Evolutionary conservation across 2,113 vertebrate species (phyloP).

Genomic region (Cephalophus harveyi): DNA sequence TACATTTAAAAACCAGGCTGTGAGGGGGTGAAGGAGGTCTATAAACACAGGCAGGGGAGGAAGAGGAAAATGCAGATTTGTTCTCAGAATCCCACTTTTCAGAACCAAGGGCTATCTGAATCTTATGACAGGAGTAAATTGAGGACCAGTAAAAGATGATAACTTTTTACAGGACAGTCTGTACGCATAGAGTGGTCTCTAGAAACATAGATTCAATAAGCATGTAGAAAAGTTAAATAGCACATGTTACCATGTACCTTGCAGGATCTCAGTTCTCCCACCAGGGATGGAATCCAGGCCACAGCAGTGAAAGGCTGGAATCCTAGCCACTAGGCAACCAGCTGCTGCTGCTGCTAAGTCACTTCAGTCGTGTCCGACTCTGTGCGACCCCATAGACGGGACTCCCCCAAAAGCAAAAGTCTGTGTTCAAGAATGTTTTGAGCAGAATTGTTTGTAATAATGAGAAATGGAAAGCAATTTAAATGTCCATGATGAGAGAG

Average conservation of each 20-base stretch:
- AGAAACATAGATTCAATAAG: not conserved
- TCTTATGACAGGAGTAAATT: not conserved
- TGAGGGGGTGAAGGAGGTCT: not conserved
- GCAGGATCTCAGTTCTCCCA: not conserved
- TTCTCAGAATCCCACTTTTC: not conserved
- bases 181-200: not conserved
- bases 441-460: not conserved
- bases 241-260: not conserved
- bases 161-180: not conserved
- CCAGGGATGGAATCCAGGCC: not conserved
- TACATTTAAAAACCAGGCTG: conserved; percentile 10
- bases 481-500: not conserved
- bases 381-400: no score
- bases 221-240: conserved; percentile 31
- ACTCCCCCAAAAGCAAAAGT: not conserved
- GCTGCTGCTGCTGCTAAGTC: not conserved
- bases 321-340: not conserved
- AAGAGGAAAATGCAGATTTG: conserved; percentile 8
- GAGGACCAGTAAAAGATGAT: not conserved
- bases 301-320: not conserved
- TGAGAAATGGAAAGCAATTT: conserved; percentile 24
- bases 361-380: no score
- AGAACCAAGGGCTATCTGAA: not conserved
- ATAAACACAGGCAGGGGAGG: not conserved
- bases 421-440: conserved; percentile 39